Base-by-base conservation (phyloP, 2,797 vertebrate species). In the Labeo calbasu region DNA sequence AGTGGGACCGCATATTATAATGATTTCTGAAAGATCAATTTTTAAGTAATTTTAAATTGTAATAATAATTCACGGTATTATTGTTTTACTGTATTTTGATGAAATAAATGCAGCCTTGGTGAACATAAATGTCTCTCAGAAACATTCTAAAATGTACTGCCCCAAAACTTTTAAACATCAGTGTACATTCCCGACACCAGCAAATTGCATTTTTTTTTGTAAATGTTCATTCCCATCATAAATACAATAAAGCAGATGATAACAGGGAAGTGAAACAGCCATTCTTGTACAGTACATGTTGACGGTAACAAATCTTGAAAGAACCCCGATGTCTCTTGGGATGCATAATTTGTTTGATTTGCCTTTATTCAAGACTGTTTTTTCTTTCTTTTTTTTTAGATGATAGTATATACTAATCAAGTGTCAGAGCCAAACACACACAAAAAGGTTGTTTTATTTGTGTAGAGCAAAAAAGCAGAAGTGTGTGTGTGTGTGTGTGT, bases 401-500 rank as follows among this genome's bases (percentile, higher is more conserved):
- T 19, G 0, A 75, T n/a, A 55, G 25, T 57, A n/a, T 57, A 55
- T 32, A n/a, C 28, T 32, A 11, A 57, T 40, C 12, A 79, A 66
- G 77, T 63, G 12, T 21, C 59, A 50, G 48, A 73, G 17, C 71
- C 11, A 2, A 73, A 73, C 48, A 72, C 15, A 72, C 46, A 21
- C 14, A 25, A 57, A 12, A 14, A 3, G 9, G 6, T n/a, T 57
- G 32, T 68, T 79, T 53, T 46, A 32, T 79, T 51, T 53, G 32
- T 68, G 48, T 53, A 68, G 48, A 79, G 28, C 21, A 53, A 55
- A 79, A 79, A 23, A 51, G 25, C 57, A 68, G 13, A 65, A 79
- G 65, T 12, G 71, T 53, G 43, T 32, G 28, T 32, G 28, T 32
- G 65, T 12, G 71, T 53, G 43, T 51, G 46, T n/a, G 55, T 43